Evolutionary conservation across 2,797 vertebrate species (phyloP), one percentile per base, ranked within the genome.

Genomic region (Pipistrellus pygmaeus): DNA sequence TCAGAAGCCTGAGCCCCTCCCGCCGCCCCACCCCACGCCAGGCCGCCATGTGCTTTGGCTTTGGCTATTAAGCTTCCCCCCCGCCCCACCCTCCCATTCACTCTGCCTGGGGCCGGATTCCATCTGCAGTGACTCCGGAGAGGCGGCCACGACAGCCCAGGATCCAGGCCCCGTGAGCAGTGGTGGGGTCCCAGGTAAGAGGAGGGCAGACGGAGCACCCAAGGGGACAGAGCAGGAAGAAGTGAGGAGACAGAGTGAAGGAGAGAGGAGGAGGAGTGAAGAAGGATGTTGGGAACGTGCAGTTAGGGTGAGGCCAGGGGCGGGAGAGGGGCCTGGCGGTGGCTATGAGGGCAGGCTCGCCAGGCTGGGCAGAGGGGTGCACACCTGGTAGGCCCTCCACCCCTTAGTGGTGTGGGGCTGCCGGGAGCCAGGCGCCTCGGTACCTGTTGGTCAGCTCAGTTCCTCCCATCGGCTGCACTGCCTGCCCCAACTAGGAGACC

Each of bases 21-120:
- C 7, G 30, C 21, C 1, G 1, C 41, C 53, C n/a, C 8, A 6
- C 1, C 21, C 6, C 3, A 0, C 46, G 27, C 15, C 8, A 1
- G 8, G 2, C 10, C 2, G 13, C 91, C 97, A 94, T 93, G 96
- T 94, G 96, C 83, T 86, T 83, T 32, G 94, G 96, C 97, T 97
- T 96, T 95, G 88, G 25, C 84, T 13, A 6, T 53, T 96, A 85
- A 97, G 87, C 95, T 30, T 7, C 38, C 38, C 55, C 55, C 6
- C 60, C 11, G 25, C 18, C 64, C 41, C 30, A 13, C 55, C 73
- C 25, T 23, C n/a, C 95, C 55, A 53, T 25, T 55, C 60, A 10
- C 30, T 73, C 69, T 23, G 23, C 68, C 35, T 20, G 0, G 7
- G 69, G 62, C 68, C 72, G 71, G 66, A 41, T 7, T 32, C 44